phyloP scores from a whole-genome alignment of 2,113 vertebrate species.

The Morone saxatilis region DNA sequence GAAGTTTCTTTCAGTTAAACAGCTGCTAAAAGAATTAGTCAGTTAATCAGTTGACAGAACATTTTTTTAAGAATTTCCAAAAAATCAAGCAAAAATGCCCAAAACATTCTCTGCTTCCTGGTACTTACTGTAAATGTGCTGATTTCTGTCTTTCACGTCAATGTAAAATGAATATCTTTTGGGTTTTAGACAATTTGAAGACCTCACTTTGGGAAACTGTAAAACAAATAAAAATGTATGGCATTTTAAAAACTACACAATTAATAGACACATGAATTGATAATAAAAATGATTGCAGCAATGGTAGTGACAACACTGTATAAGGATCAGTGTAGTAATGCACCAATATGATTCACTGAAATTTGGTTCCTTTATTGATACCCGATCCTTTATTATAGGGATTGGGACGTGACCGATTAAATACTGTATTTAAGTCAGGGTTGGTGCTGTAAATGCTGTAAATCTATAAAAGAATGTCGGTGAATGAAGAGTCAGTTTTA shows the following conservation, averaged over 20 bases:
- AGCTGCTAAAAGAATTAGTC: no score
- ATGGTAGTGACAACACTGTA: no score
- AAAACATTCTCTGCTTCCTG: neutral
- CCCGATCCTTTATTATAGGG: neutral
- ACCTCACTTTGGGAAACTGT: neutral
- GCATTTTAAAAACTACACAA: neutral
- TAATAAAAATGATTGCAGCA: neutral
- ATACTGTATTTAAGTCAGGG: neutral
- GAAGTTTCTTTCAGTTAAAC: neutral
- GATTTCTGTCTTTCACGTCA: neutral
- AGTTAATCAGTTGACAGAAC: neutral
- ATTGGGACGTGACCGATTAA: neutral
- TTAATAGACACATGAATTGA: neutral
- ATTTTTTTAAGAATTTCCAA: neutral
- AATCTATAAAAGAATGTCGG: no score
- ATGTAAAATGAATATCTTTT: neutral
- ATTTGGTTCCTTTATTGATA: no score
- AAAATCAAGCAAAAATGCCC: neutral
- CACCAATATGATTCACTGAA: no score
- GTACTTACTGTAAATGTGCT: neutral
- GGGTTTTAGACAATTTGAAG: neutral
- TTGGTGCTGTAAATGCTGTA: neutral
- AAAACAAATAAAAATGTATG: neutral
- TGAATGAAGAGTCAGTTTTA: no score
- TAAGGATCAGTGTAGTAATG: no score